phyloP scores from a whole-genome alignment of 2,797 vertebrate genomes.

The Hoplostethus mediterraneus region DNA sequence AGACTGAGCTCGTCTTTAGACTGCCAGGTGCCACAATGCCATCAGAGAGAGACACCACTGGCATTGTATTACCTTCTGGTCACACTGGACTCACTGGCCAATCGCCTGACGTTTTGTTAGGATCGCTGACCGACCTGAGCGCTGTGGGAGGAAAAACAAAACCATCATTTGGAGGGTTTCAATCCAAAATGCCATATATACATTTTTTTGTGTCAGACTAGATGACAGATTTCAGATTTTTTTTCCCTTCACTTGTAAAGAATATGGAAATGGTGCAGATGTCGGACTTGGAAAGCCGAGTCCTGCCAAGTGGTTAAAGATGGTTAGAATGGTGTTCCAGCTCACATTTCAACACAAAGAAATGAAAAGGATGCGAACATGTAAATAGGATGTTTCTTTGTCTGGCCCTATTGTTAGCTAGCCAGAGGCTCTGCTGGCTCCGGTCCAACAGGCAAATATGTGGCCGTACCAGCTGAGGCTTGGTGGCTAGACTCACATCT shows the following conservation, averaged over 20 bases:
- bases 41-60: conserved; percentile 36
- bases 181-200: no score
- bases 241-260: no score
- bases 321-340: not conserved
- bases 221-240: no score
- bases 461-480: conserved; percentile 28
- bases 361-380: conserved; percentile 6
- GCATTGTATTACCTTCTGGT: conserved; percentile 24
- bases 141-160: not conserved
- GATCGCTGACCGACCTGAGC: not conserved
- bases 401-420: conserved; percentile 47
- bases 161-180: no score
- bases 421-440: conserved; percentile 44
- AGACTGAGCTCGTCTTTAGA: conserved; percentile 18
- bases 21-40: conserved; percentile 35
- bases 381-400: conserved; percentile 35
- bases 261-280: conserved; percentile 2
- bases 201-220: no score
- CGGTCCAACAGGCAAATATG: conserved; percentile 24
- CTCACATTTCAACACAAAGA: not conserved
- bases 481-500: conserved; percentile 20
- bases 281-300: conserved; percentile 17
- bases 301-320: not conserved
- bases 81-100: conserved; percentile 2
- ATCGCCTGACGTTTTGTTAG: not conserved